These are phyloP conservation scores for Artemia sinica DNA, from an alignment of 2,888 invertebrate species.

Conservation along the genomic window DNA sequence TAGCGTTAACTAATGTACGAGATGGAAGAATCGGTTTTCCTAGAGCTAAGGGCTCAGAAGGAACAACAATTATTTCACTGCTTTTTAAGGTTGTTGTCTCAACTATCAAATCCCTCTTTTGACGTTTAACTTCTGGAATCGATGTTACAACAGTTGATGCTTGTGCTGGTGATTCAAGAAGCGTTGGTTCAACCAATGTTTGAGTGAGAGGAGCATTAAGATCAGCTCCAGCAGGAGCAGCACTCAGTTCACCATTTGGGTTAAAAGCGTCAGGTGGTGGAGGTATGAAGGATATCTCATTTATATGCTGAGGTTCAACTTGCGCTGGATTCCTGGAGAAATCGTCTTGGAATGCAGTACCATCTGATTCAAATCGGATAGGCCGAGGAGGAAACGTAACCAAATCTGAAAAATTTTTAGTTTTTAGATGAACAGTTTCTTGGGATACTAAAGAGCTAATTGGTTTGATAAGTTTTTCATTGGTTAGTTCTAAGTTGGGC, in stretches of 20 bases:
- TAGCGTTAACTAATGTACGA: too few species aligned
- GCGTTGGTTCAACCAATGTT: not conserved
- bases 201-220: not conserved
- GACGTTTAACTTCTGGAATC: not conserved
- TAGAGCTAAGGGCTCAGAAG: not conserved
- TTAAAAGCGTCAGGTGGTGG: constrained; percentile 1
- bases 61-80: not conserved
- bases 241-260: not conserved
- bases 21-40: not conserved
- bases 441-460: too few species aligned
- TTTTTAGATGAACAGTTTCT: too few species aligned
- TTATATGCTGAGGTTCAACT: not conserved
- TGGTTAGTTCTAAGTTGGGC: too few species aligned
- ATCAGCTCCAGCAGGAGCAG: constrained; percentile 7
- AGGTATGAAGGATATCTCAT: not conserved
- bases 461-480: too few species aligned
- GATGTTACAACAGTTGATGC: not conserved
- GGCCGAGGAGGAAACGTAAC: not conserved
- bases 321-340: not conserved
- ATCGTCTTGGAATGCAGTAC: not conserved
- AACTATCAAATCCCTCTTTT: not conserved
- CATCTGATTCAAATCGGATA: not conserved
- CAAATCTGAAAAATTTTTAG: not conserved
- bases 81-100: not conserved
- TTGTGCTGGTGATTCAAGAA: not conserved